Conservation (phyloP, 2,113 vertebrate species). For the Microcebus tavaratra region DNA sequence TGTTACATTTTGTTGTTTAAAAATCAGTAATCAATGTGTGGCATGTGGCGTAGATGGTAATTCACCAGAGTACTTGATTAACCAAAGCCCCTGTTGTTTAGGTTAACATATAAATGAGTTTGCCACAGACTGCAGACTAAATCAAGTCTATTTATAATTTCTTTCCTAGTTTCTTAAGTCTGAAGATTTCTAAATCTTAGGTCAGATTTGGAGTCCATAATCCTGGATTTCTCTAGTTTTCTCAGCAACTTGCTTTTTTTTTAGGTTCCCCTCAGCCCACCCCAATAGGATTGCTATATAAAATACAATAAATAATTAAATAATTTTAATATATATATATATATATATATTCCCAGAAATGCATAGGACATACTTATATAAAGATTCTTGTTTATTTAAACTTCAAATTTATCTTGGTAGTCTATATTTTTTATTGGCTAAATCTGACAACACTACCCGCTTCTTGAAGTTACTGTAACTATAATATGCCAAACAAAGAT, state of each 20-base stretch:
- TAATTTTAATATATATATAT: background rate
- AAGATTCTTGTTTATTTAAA: background rate
- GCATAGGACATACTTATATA: background rate
- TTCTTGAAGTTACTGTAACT: background rate
- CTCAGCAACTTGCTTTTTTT: background rate
- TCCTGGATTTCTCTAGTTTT: slow-evolving; percentile 7
- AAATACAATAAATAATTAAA: background rate
- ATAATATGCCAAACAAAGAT: background rate
- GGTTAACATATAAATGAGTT: slow-evolving; percentile 50
- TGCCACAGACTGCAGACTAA: slow-evolving; percentile 14
- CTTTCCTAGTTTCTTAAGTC: slow-evolving; percentile 27
- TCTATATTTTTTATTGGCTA: background rate
- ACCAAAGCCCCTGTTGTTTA: slow-evolving; percentile 52
- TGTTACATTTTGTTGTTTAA: slow-evolving; percentile 47
- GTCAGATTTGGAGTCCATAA: slow-evolving; percentile 1
- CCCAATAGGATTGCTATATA: background rate
- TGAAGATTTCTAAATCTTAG: background rate
- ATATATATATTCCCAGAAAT: background rate
- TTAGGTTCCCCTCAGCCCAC: background rate
- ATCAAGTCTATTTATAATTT: background rate
- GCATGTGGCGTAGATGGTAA: slow-evolving; percentile 18
- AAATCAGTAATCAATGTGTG: slow-evolving; percentile 64
- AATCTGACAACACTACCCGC: background rate
- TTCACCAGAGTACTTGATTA: slow-evolving; percentile 59
- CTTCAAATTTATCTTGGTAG: background rate